Percentiles rank a stretch among this genome's conserved stretches.
Conservation (phyloP, 2,797 vertebrate genomes). For the Notolabrus celidotus region DNA sequence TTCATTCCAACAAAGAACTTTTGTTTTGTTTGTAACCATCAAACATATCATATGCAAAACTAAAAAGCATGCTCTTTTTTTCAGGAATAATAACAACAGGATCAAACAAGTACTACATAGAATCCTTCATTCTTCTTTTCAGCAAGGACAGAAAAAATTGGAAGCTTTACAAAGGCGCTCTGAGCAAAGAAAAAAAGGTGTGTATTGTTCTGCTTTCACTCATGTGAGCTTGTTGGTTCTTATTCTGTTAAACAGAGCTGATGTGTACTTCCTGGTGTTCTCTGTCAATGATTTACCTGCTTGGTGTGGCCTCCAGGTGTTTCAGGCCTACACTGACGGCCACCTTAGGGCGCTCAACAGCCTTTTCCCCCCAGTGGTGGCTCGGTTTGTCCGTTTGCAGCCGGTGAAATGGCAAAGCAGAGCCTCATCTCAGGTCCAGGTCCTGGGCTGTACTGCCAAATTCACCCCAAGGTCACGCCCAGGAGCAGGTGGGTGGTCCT, state of each 20-base stretch:
- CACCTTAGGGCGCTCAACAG: constrained; percentile 83
- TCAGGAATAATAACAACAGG: constrained; percentile 89
- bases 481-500: constrained; percentile 42
- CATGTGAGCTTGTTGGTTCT: neutral
- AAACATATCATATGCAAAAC: neutral
- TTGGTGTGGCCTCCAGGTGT: constrained; percentile 80
- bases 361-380: constrained; percentile 84
- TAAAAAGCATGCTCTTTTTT: neutral
- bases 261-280: neutral
- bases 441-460: constrained; percentile 84
- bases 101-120: constrained; percentile 79
- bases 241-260: neutral
- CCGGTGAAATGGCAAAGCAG: constrained; percentile 81
- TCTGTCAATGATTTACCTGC: constrained; percentile 37
- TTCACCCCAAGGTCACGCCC: constrained; percentile 55
- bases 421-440: constrained; percentile 79
- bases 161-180: constrained; percentile 84
- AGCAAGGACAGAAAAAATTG: constrained; percentile 89
- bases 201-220: neutral
- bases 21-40: no score
- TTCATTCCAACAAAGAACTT: neutral
- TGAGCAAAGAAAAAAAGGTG: constrained; percentile 87
- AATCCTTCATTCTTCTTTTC: constrained; percentile 82
- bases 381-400: constrained; percentile 85
- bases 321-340: constrained; percentile 84